These are phyloP conservation scores for Parauchenoglanis ngamensis DNA, from an alignment of 2,797 vertebrate genomes.

Conservation along the genomic window DNA sequence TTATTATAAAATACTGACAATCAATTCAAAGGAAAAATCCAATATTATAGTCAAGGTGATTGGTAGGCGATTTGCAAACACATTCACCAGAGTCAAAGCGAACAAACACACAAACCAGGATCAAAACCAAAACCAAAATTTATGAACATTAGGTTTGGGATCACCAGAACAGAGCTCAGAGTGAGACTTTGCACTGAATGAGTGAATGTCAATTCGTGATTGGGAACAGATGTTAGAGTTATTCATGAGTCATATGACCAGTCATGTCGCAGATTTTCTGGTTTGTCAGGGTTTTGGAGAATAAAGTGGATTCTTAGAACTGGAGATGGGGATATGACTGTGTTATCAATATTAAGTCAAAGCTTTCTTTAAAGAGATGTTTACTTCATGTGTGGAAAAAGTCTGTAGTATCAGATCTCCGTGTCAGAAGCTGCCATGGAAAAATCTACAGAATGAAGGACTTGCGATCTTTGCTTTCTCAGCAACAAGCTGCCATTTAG, in stretches of 20 bases:
- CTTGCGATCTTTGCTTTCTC: not conserved
- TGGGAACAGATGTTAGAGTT: constrained; percentile 9
- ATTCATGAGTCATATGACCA: constrained; percentile 12
- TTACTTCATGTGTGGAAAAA: not conserved
- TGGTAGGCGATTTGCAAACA: not conserved
- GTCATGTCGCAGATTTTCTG: not conserved
- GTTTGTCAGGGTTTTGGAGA: not conserved
- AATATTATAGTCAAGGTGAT: not conserved
- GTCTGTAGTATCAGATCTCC: not conserved
- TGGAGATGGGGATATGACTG: no score
- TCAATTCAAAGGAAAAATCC: not conserved
- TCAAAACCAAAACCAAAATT: not conserved
- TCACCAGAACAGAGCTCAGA: not conserved
- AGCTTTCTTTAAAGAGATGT: not conserved
- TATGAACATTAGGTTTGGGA: constrained; percentile 4
- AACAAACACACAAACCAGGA: not conserved
- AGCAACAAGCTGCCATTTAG: not conserved
- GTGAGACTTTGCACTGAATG: constrained; percentile 5
- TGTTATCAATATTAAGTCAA: not conserved
- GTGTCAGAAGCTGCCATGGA: not conserved
- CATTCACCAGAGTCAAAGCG: not conserved
- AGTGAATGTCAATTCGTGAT: not conserved
- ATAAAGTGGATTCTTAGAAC: no score
- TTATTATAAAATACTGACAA: not conserved
- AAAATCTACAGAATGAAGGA: not conserved